Evolutionary conservation across 2,888 invertebrate species (phyloP), one percentile per base, ranked within the genome.

Genomic region (Carabus problematicus): DNA sequence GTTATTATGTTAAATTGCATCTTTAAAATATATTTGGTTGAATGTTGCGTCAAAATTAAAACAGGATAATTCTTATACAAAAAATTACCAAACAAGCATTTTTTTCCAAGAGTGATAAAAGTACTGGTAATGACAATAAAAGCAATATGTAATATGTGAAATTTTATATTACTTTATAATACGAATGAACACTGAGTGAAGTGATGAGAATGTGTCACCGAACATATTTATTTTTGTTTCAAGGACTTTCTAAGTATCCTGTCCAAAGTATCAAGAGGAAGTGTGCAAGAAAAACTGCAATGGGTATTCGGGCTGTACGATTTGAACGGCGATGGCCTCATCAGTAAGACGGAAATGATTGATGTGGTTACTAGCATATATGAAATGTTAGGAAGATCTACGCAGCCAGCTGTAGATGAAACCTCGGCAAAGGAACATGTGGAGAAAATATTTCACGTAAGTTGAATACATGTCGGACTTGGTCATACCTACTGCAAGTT

Each of bases 251-350:
- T 95, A 58, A 89, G 88, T 75, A 92, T 93, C 70, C 82, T 95
- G 40, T 95, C 94, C 18, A 91, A 93, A 75, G 90, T 94, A 71
- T 93, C 93, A 0, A 86, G 94, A 69, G 95, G 95, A 9, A 90
- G 90, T 14, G 86, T 91, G 3, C 91, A 93, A 76, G 95, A 95
- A 80, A 93, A 95, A 79, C 84, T 95, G 47, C 90, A 92, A 74
- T 95, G 95, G 95, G 90, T 94, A 64, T 95, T 95, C 80, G 89
- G 90, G 8, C 84, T 95, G 16, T 95, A 95, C 82, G 95, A 95
- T 80, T 87, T 93, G 70, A 93, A 95, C 77, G 91, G 91, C 0
- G 94, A 95, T 79, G 94, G 95, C 0, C 85, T 91, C 71, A 93
- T 95, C 78, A 92, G 92, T 16, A 89, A 93, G 76, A 86, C 88